Conservation (phyloP, 2,113 vertebrate genomes). For the Eubucco bourcierii region DNA sequence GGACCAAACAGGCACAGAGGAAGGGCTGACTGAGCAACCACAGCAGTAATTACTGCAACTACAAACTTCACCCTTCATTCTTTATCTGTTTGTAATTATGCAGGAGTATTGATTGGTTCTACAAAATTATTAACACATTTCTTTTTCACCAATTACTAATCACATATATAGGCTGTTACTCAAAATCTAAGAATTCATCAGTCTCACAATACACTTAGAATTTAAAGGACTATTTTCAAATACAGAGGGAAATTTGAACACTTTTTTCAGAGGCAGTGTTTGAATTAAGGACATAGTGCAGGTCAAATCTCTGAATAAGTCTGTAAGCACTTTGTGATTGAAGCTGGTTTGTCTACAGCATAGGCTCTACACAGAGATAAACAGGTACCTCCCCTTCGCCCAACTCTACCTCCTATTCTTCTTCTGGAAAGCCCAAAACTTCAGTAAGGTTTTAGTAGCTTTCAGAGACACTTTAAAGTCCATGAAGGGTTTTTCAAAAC, state of each 20-base stretch:
- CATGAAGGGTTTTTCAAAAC: no score
- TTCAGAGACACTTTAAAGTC: no score
- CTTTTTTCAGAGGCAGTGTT: background rate
- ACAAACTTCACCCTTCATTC: background rate
- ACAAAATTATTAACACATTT: conserved; percentile 18
- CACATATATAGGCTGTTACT: background rate
- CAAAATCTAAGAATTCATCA: background rate
- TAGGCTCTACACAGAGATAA: background rate
- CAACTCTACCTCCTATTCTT: no score
- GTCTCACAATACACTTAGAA: background rate
- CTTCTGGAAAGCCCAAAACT: no score
- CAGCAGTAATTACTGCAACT: background rate
- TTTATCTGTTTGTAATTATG: background rate
- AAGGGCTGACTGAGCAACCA: background rate
- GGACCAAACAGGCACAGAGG: background rate
- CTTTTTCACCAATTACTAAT: background rate
- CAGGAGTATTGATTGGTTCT: background rate
- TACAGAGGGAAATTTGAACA: background rate
- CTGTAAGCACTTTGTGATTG: background rate
- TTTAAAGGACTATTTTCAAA: background rate
- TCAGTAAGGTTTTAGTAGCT: no score
- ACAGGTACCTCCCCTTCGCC: no score
- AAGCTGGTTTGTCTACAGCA: background rate
- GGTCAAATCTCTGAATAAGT: background rate
- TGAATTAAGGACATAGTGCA: background rate